These are phyloP conservation scores for Melanotaenia parkinsoni DNA, from an alignment of 2,797 vertebrate species.

Conservation along the genomic window DNA sequence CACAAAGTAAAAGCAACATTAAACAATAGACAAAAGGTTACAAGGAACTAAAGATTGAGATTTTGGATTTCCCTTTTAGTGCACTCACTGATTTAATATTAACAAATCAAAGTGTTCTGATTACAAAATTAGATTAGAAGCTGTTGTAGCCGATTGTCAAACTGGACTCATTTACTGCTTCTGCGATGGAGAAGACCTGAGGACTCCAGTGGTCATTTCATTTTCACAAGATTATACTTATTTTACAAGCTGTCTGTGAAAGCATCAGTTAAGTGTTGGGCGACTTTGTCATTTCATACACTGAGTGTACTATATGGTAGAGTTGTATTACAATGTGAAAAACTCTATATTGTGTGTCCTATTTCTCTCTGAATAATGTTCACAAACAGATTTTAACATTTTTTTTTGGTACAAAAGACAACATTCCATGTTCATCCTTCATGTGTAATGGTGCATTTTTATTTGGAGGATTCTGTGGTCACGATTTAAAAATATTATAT, in stretches of 20 bases:
- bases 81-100: background rate
- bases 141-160: constrained; percentile 3
- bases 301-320: too few species aligned
- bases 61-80: background rate
- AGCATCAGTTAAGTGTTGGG: background rate
- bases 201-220: constrained; percentile 14
- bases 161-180: constrained; percentile 20
- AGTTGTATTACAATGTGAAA: too few species aligned
- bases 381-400: too few species aligned
- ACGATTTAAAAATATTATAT: too few species aligned
- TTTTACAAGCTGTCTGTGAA: constrained; percentile 18
- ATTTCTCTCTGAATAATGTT: too few species aligned
- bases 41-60: background rate
- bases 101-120: background rate
- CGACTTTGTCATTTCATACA: background rate
- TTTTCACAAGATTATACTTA: constrained; percentile 30
- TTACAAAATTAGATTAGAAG: constrained; percentile 10
- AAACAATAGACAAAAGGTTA: background rate
- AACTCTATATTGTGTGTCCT: too few species aligned
- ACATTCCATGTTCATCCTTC: too few species aligned
- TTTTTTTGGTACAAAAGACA: too few species aligned
- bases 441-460: too few species aligned
- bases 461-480: too few species aligned
- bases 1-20: too few species aligned
- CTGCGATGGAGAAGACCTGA: constrained; percentile 23